These are phyloP conservation scores for Sternotherus odoratus DNA, from an alignment of 2,797 vertebrate species.

Conservation along the genomic window DNA sequence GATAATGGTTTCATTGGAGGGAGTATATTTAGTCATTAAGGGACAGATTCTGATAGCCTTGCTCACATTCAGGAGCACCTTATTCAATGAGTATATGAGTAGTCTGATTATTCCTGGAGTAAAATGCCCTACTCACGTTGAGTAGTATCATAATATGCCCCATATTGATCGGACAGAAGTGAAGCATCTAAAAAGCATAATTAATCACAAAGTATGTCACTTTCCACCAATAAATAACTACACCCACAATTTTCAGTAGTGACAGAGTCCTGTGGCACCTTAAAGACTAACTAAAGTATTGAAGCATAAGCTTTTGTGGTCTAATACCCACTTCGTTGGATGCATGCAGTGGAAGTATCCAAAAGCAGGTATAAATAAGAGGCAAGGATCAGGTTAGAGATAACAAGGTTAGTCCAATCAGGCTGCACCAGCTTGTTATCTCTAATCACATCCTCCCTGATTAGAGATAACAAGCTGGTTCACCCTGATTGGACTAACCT, in stretches of 20 bases:
- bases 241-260: background rate
- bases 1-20: background rate
- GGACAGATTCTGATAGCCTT: background rate
- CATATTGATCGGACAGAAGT: background rate
- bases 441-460: no score
- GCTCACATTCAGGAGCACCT: background rate
- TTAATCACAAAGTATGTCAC: background rate
- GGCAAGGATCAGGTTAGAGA: no score
- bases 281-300: no score
- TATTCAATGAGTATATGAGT: background rate
- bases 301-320: no score
- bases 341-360: no score
- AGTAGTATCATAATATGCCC: background rate
- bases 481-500: no score
- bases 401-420: no score
- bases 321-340: no score
- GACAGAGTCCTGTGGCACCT: no score
- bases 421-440: no score
- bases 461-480: no score
- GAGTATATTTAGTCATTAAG: background rate
- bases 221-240: background rate
- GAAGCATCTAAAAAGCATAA: background rate
- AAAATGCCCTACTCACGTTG: background rate
- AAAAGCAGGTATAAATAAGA: no score
- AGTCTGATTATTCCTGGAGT: background rate